Conservation (phyloP, 2,113 vertebrate species). For the Pica pica region DNA sequence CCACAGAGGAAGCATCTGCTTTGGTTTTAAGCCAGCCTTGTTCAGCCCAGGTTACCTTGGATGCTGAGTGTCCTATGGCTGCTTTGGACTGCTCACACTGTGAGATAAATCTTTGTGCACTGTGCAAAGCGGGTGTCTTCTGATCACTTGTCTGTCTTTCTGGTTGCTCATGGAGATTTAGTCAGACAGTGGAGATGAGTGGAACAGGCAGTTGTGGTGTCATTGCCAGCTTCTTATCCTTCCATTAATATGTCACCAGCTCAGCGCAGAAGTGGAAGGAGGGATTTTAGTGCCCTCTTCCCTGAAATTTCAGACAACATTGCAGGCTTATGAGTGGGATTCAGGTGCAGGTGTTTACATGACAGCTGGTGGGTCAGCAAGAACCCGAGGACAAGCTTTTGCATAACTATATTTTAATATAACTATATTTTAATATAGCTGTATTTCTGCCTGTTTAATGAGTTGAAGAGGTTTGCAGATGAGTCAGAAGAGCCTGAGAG, state of each 20-base stretch:
- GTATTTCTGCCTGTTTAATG: not conserved
- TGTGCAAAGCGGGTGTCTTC: too few species aligned
- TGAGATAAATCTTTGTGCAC: too few species aligned
- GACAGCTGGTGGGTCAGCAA: not conserved
- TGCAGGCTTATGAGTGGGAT: not conserved
- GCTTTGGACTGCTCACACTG: too few species aligned
- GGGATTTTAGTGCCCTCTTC: not conserved
- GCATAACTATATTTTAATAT: not conserved
- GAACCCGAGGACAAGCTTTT: rapidly evolving
- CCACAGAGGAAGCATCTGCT: not conserved
- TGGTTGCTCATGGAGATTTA: not conserved
- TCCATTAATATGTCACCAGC: not conserved
- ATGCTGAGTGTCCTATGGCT: not conserved
- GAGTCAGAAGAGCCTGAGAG: not conserved
- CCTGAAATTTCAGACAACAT: not conserved
- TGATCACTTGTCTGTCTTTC: not conserved
- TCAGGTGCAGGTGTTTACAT: not conserved
- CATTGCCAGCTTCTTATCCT: not conserved
- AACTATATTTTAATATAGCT: not conserved
- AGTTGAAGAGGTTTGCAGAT: not conserved
- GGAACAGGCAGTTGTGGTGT: not conserved
- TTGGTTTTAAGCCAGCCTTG: not conserved
- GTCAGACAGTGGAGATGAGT: not conserved
- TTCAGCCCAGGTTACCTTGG: not conserved
- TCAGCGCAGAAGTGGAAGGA: not conserved